Base-by-base conservation (phyloP, 2,113 vertebrate genomes). In the Capricornis sumatraensis region DNA sequence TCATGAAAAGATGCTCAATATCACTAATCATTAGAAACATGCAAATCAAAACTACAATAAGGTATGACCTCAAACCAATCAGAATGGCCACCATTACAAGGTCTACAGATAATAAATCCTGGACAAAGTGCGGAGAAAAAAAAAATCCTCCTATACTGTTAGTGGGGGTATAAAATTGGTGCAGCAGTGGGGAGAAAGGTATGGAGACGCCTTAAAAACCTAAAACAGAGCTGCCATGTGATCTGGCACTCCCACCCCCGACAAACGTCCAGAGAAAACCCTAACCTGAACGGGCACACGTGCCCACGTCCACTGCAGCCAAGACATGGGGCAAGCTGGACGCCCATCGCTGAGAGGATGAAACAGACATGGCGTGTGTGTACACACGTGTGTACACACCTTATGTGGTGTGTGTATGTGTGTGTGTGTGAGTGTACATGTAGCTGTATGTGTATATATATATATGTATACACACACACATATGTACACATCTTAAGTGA, bases 351-450 rank as follows among this genome's bases (percentile, higher is more conserved):
- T 7, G 6, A 21, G 30, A 7, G 78, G 17, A 3, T 16, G 2
- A n/a, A 23, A 11, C 19, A 52, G 47, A 81, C 2, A 1, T 4
- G 28, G 25, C 0, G 12, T 12, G 36, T 25, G 1, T 1, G 23
- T 2, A 25, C 19, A 28, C 58, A 28, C 6, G 16, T 11, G 55
- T 25, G 23, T 4, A 4, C 57, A 12, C 25, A 5, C 25, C 57
- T 28, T 28, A 12, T 13, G 0, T 58, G 57, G 58, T 4, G 21
- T 23, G 47, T 50, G 0, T 47, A 2, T 47, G 2, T 47, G 10
- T 47, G 2, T 47, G 47, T 47, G 47, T 47, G 47, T 47, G 6
- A 2, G 45, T 45, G 45, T 45, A 7, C 9, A 47, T 47, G 47
- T 47, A 47, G 47, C 47, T 47, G 47, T 47, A 2, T 47, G 2